Evolutionary conservation across 2,797 vertebrate species (phyloP).

Genomic region (Arrhamphus sclerolepis): DNA sequence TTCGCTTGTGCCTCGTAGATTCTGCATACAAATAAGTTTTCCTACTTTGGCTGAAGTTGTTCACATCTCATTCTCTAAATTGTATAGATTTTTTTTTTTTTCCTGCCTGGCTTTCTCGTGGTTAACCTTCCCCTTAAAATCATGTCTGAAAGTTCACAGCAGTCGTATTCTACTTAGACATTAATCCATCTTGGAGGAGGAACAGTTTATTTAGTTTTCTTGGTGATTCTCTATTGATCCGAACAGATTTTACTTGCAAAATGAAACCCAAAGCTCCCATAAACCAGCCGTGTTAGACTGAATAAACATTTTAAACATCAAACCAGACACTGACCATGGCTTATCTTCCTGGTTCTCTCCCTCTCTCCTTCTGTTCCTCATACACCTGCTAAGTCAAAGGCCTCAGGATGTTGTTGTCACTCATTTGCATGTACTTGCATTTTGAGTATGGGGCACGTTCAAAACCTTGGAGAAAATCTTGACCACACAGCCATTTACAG

Average conservation of each 20-base stretch:
- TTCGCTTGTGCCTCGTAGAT: too few species aligned
- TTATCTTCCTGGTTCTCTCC: conserved; percentile 35
- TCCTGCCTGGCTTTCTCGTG: too few species aligned
- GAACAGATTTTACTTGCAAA: background rate
- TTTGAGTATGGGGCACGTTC: conserved; percentile 32
- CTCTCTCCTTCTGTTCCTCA: conserved; percentile 8
- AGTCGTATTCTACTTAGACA: too few species aligned
- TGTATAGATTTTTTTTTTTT: background rate
- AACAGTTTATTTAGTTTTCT: background rate
- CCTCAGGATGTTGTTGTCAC: conserved; percentile 60
- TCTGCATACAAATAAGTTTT: too few species aligned
- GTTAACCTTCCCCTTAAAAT: background rate
- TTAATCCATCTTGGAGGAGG: background rate
- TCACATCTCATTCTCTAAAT: background rate
- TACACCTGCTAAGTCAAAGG: conserved; percentile 48
- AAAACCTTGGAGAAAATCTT: conserved; percentile 49
- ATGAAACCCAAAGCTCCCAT: background rate
- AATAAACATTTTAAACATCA: background rate
- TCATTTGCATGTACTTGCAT: conserved; percentile 59
- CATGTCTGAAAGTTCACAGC: background rate
- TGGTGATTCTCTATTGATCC: background rate
- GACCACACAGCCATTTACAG: conserved; percentile 29
- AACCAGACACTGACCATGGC: background rate
- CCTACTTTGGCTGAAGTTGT: too few species aligned
- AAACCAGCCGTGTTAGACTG: background rate